Conservation (phyloP, 2,113 vertebrate species). For the Gallinago jamesoni region DNA sequence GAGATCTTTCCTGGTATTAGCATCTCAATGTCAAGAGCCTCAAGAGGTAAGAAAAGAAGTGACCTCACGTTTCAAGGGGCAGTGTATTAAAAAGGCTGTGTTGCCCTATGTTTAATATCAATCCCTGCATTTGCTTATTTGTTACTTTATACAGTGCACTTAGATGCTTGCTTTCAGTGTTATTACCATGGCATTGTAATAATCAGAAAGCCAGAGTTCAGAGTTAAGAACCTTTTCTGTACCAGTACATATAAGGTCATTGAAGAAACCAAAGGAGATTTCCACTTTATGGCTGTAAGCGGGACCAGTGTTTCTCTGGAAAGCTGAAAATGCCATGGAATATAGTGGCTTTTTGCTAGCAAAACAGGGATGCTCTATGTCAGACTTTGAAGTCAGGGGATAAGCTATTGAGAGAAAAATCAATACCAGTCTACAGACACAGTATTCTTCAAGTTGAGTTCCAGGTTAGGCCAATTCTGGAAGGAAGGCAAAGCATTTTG, state of each 20-base stretch:
- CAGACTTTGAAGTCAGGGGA: neutral
- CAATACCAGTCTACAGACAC: neutral
- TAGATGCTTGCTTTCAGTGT: neutral
- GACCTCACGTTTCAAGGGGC: neutral
- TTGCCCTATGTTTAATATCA: neutral
- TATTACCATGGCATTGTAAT: neutral
- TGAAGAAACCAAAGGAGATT: neutral
- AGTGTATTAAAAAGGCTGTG: neutral
- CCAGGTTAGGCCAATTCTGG: neutral
- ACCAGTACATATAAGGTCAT: neutral
- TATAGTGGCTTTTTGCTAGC: neutral
- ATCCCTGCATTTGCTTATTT: neutral
- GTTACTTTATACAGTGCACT: neutral
- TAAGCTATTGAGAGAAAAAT: neutral
- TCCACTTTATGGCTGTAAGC: neutral
- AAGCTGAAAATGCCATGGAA: neutral
- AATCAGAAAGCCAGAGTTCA: neutral
- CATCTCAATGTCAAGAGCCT: slow-evolving; percentile 88
- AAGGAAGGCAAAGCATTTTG: neutral
- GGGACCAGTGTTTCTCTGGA: neutral
- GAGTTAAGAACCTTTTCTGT: neutral
- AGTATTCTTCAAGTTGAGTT: neutral
- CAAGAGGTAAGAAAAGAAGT: slow-evolving; percentile 83
- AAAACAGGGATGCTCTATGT: neutral
- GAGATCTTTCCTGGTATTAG: slow-evolving; percentile 87